A percentile compares a stretch with the other conserved stretches of the same genome.
Conservation (phyloP, 1,140 invertebrate genomes). For the Brachystomella parvula region DNA sequence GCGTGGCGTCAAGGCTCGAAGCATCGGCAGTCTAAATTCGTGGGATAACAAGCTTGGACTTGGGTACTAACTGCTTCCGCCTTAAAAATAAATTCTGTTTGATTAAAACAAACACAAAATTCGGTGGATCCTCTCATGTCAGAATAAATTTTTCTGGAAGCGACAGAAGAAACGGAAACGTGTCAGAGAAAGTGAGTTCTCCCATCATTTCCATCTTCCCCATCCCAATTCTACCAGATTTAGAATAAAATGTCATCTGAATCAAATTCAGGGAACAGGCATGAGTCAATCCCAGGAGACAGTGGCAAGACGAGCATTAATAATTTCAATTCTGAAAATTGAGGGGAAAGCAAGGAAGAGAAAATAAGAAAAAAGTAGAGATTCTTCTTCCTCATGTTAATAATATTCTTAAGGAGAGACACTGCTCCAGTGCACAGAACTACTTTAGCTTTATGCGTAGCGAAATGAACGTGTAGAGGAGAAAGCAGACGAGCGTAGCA, state of each 20-base stretch:
- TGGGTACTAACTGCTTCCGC: too few relatives aligned
- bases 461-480: background rate
- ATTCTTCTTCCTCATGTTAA: background rate
- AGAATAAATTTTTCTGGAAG: too few relatives aligned
- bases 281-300: background rate
- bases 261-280: background rate
- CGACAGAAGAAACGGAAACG: too few relatives aligned
- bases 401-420: background rate
- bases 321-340: slow-evolving; percentile 9
- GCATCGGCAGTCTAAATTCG: too few relatives aligned
- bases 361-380: background rate
- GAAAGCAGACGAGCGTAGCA: background rate
- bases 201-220: background rate
- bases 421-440: background rate
- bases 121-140: too few relatives aligned
- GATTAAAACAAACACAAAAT: too few relatives aligned
- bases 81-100: too few relatives aligned
- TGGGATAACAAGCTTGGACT: too few relatives aligned
- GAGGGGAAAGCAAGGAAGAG: background rate
- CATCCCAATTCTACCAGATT: background rate
- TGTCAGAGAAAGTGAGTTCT: background rate
- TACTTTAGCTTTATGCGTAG: too few relatives aligned
- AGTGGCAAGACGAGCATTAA: slow-evolving; percentile 3
- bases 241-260: background rate
- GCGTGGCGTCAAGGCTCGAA: too few relatives aligned